A percentile compares a stretch with the other conserved stretches of the same genome.
Evolutionary conservation across 2,113 vertebrate species (phyloP).

Genomic region (Hemicordylus capensis): DNA sequence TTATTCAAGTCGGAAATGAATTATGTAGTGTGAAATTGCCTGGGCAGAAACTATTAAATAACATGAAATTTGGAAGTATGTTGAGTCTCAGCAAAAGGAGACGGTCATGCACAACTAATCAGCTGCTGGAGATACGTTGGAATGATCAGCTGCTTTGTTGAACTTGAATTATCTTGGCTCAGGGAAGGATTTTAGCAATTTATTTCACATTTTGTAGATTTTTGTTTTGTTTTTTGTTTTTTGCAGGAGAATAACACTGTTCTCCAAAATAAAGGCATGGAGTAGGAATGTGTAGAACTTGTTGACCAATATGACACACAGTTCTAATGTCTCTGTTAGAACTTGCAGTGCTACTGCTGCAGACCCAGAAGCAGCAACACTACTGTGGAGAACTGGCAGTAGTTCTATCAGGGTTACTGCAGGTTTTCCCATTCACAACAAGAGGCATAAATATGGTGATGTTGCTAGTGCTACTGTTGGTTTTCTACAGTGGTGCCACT

Average conservation of each 20-base stretch:
- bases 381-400: no score
- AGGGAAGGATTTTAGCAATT: constrained; percentile 2
- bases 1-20: not conserved
- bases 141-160: not conserved
- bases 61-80: constrained; percentile 4
- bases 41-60: not conserved
- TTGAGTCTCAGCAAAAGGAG: not conserved
- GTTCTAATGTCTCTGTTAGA: no score
- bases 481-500: no score
- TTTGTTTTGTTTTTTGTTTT: no score
- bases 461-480: no score
- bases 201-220: constrained; percentile 5
- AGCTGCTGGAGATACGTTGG: not conserved
- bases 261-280: not conserved
- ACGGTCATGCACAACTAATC: not conserved
- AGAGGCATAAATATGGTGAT: no score
- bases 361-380: no score
- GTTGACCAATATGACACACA: no score
- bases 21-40: constrained; percentile 4
- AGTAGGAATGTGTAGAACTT: not conserved
- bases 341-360: no score
- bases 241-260: constrained; percentile 20
- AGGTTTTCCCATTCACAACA: no score
- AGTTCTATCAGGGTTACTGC: no score
- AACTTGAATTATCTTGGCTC: not conserved